Percentiles rank a stretch among this genome's conserved stretches.
Evolutionary conservation across 2,888 invertebrate genomes (phyloP).

Genomic region (Rutpela maculata): DNA sequence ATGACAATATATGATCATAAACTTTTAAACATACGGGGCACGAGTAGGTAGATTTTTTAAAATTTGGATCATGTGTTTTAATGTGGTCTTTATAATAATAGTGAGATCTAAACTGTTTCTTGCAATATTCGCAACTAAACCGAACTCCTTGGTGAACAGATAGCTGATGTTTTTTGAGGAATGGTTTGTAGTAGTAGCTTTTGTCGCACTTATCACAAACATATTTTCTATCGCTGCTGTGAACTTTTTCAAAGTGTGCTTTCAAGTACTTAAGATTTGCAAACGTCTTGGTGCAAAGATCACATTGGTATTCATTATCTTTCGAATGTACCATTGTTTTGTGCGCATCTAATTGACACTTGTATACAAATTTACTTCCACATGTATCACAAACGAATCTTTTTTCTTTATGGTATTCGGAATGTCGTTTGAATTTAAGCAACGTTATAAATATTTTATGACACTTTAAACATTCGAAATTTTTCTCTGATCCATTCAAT

Average conservation of each 20-base stretch:
- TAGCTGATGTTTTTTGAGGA: constrained; percentile 56
- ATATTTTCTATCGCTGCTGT: constrained; percentile 73
- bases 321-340: constrained; percentile 65
- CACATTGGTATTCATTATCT: constrained; percentile 46
- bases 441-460: constrained; percentile 50
- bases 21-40: constrained; percentile 52
- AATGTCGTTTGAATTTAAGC: constrained; percentile 51
- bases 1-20: constrained; percentile 36
- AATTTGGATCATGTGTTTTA: constrained; percentile 55
- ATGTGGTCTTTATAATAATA: constrained; percentile 56
- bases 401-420: constrained; percentile 53
- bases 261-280: constrained; percentile 50
- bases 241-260: constrained; percentile 62
- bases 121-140: constrained; percentile 59
- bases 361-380: constrained; percentile 66
- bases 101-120: constrained; percentile 61
- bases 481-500: neutral
- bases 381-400: constrained; percentile 58
- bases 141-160: constrained; percentile 60
- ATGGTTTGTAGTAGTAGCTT: constrained; percentile 56
- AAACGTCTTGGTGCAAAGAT: constrained; percentile 58
- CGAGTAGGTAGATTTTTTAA: constrained; percentile 49
- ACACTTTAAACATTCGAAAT: constrained; percentile 52
- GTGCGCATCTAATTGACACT: constrained; percentile 75
- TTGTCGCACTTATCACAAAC: constrained; percentile 63